Base-by-base conservation (phyloP, 2,113 vertebrate species). In the Lonchura striata region DNA sequence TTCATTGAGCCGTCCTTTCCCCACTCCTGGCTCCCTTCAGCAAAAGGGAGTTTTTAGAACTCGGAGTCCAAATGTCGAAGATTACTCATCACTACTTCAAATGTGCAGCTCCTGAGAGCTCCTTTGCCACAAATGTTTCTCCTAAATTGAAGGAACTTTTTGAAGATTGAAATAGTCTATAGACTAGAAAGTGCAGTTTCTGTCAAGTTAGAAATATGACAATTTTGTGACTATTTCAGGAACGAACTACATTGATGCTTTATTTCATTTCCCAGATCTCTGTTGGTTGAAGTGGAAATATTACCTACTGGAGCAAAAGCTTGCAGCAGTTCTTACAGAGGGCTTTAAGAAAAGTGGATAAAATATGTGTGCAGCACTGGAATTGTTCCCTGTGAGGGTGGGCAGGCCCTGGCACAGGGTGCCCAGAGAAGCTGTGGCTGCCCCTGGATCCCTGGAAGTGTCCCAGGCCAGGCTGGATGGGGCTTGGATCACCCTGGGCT, bases 401-500 rank as follows among this genome's bases (percentile, higher is more conserved):
- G 10, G 0, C 0, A 60, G 15, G 46, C 10, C 44, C 77, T 74
- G 44, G 60, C 35, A 57, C 14, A 56, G 65, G n/a, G 13, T 49
- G 5, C 35, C 35, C 49, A 64, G 15, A 50, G 44, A 7, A 72
- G 50, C 37, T 57, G 50, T 50, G 68, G 68, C 50, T 65, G 50
- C 37, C 37, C 86, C 59, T 70, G 84, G 47, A 71, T 49, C 35
- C 42, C 57, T 81, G 68, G 15, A 0, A 37, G 11, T 50, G 59
- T 6, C 50, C 59, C 10, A 42, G 35, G 25, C 22, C 59, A 81
- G 42, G 10, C 0, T 88, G 35, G 21, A 65, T 0, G 0, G 21
- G 35, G 31, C 22, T 80, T 56, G 31, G 22, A 65, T 27, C 52
- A 42, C 0, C 4, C 66, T 42, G 66, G 66, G 22, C 0, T 0